Conservation (phyloP, 2,797 vertebrate species). For the Artibeus lituratus region DNA sequence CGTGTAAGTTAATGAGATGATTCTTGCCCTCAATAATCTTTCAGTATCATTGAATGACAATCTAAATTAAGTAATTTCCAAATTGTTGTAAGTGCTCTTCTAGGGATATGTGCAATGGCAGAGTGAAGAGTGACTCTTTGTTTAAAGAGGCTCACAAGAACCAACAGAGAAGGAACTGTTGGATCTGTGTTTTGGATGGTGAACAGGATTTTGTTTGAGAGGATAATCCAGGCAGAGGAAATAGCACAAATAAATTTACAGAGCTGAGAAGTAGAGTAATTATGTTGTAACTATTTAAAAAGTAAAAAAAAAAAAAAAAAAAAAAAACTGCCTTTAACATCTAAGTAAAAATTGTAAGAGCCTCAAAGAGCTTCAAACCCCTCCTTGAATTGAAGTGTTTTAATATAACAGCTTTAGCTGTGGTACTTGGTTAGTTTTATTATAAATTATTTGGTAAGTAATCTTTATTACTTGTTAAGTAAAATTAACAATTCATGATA, state of each 20-base stretch:
- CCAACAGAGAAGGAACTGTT: background rate
- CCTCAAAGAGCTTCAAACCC: accelerated
- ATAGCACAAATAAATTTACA: background rate
- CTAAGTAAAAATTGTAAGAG: background rate
- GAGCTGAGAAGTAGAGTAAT: background rate
- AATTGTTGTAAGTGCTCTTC: background rate
- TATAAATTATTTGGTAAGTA: background rate
- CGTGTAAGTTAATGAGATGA: background rate
- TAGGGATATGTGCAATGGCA: background rate
- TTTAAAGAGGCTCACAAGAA: accelerated
- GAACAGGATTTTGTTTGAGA: background rate
- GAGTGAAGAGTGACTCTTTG: background rate
- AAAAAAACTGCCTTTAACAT: background rate
- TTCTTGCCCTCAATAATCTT: background rate
- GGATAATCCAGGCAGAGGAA: background rate
- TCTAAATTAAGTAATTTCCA: background rate
- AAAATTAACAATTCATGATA: background rate
- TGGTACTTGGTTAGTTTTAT: background rate
- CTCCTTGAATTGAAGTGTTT: background rate
- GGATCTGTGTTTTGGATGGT: background rate
- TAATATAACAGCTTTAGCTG: background rate
- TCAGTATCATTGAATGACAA: background rate
- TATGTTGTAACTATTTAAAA: background rate
- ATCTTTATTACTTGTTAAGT: background rate
- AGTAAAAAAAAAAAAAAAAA: too few species aligned